Conservation (phyloP, 2,888 invertebrate species). For the Andrena chrysosceles region DNA sequence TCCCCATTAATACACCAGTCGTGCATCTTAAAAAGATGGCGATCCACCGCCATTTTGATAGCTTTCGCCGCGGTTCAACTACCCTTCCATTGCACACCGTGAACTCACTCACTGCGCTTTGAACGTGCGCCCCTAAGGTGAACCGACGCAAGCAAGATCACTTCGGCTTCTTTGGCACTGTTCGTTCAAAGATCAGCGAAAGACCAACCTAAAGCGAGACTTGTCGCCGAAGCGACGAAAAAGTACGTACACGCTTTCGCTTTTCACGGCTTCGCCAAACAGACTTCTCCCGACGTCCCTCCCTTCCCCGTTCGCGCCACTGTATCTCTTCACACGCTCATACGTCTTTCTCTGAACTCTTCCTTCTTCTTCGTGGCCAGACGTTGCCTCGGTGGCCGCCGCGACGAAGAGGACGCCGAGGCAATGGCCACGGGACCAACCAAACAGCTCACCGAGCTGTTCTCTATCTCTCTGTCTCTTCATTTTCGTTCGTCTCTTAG, state of each 20-base stretch:
- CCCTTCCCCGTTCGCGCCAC: slow-evolving; percentile 4
- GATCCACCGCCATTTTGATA: neutral
- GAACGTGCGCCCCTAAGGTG: slow-evolving; percentile 19
- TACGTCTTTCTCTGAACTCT: slow-evolving; percentile 11
- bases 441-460: neutral
- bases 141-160: slow-evolving; percentile 12
- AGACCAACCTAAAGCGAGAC: slow-evolving; percentile 16
- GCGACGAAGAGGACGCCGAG: neutral
- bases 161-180: slow-evolving; percentile 10
- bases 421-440: neutral
- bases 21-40: too few species aligned
- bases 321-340: slow-evolving; percentile 47
- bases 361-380: slow-evolving; percentile 13
- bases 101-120: slow-evolving; percentile 1
- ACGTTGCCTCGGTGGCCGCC: slow-evolving; percentile 20
- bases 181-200: slow-evolving; percentile 1
- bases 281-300: slow-evolving; percentile 30
- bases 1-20: neutral
- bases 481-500: slow-evolving; percentile 50
- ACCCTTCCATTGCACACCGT: neutral
- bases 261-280: slow-evolving; percentile 60
- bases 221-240: slow-evolving; percentile 26
- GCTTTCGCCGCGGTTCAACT: slow-evolving; percentile 6
- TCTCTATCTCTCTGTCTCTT: slow-evolving; percentile 3
- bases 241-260: slow-evolving; percentile 58